Conservation (phyloP, 2,888 invertebrate species). For the Deladenus siricidicola region DNA sequence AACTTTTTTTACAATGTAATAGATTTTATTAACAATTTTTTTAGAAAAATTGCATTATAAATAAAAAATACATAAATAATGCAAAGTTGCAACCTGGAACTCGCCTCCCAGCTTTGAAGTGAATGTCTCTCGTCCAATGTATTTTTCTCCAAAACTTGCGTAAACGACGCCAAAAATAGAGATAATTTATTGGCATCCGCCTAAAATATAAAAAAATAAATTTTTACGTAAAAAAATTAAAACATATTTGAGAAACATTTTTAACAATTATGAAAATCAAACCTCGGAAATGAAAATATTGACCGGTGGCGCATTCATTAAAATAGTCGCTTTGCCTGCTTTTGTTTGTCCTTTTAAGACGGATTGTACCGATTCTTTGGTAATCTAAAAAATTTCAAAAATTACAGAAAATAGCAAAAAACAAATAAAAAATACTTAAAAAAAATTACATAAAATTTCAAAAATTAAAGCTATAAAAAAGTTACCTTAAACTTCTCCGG, state of each 20-base stretch:
- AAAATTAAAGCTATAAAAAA: no score
- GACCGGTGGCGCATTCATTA: background rate
- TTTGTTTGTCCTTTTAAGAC: background rate
- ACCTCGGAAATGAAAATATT: constrained; percentile 9
- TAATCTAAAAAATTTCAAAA: background rate
- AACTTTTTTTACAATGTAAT: no score
- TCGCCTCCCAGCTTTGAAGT: background rate
- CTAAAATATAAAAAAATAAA: background rate
- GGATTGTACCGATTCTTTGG: background rate
- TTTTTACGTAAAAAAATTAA: no score
- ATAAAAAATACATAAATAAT: no score
- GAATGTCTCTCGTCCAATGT: background rate
- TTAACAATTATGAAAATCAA: background rate
- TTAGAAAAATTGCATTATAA: no score
- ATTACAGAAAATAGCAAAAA: background rate
- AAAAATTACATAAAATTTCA: background rate
- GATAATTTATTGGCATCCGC: constrained; percentile 1
- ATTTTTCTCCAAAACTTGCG: background rate
- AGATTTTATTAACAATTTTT: no score
- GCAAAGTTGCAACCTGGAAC: background rate
- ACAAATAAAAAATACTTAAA: no score
- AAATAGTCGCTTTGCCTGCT: constrained; percentile 1
- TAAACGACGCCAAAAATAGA: background rate
- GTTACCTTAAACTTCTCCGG: background rate
- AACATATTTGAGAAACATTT: no score